These are phyloP conservation scores for Siphamia tubifer DNA, from an alignment of 2,113 vertebrate species.

Conservation along the genomic window DNA sequence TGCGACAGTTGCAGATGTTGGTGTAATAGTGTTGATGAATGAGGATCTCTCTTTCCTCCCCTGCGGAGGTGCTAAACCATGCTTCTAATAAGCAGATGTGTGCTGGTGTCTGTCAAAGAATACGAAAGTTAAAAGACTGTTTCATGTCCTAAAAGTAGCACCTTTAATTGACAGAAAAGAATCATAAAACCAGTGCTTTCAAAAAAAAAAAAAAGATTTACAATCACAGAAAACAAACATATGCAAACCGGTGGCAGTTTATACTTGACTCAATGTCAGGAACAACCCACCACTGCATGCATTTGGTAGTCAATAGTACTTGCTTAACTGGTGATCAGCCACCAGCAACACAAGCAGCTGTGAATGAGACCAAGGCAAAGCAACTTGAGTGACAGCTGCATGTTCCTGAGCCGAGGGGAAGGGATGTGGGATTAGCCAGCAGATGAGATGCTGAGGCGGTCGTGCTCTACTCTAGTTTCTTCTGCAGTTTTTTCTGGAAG, in stretches of 20 bases:
- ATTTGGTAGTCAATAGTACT: slow-evolving; percentile 25
- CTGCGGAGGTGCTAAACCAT: too few species aligned
- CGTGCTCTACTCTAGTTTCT: slow-evolving; percentile 89
- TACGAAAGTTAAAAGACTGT: too few species aligned
- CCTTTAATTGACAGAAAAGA: slow-evolving; percentile 28
- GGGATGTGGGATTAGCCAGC: slow-evolving; percentile 32
- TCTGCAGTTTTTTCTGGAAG: slow-evolving; percentile 94
- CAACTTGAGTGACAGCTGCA: slow-evolving; percentile 32
- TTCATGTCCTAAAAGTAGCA: slow-evolving; percentile 39
- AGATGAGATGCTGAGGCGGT: slow-evolving; percentile 36
- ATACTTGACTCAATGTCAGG: slow-evolving; percentile 20
- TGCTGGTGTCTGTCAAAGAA: too few species aligned
- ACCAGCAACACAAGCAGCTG: slow-evolving; percentile 1
- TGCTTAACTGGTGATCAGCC: not conserved
- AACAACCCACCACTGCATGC: slow-evolving; percentile 47
- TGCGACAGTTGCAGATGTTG: too few species aligned
- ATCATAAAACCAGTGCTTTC: slow-evolving; percentile 14
- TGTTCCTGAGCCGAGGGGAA: slow-evolving; percentile 76
- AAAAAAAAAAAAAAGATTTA: slow-evolving; percentile 40
- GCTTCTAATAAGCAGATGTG: too few species aligned
- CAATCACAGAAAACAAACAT: slow-evolving; percentile 35
- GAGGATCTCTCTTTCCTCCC: too few species aligned
- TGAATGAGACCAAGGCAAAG: slow-evolving; percentile 9
- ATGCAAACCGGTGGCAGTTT: slow-evolving; percentile 31
- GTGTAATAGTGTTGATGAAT: too few species aligned